Conservation (phyloP, 2,888 invertebrate species). For the Drosophila putrida region DNA sequence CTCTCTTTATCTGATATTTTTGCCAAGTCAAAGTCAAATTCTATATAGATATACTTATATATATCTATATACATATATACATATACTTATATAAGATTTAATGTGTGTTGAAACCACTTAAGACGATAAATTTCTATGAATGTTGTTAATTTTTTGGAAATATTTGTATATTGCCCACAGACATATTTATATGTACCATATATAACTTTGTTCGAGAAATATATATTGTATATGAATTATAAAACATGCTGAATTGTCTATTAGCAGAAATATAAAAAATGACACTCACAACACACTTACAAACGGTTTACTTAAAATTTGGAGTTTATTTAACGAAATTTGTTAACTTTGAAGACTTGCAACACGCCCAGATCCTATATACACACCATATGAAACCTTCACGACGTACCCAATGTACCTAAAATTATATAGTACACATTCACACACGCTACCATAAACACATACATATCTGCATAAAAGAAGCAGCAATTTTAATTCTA, state of each 20-base stretch:
- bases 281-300: slow-evolving; percentile 6
- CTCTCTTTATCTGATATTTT: slow-evolving; percentile 46
- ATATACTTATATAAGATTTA: slow-evolving; percentile 34
- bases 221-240: slow-evolving; percentile 42
- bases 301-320: slow-evolving; percentile 18
- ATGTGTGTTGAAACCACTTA: slow-evolving; percentile 55
- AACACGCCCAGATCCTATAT: slow-evolving; percentile 39
- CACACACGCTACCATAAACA: slow-evolving; percentile 33
- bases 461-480: slow-evolving; percentile 44
- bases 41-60: slow-evolving; percentile 18
- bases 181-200: slow-evolving; percentile 24
- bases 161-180: slow-evolving; percentile 47
- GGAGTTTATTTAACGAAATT: slow-evolving; percentile 12
- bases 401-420: slow-evolving; percentile 75
- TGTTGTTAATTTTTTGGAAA: slow-evolving; percentile 66
- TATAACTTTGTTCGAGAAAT: slow-evolving; percentile 23
- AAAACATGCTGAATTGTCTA: slow-evolving; percentile 44
- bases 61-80: slow-evolving; percentile 22
- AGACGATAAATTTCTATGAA: slow-evolving; percentile 58
- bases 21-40: slow-evolving; percentile 64
- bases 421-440: slow-evolving; percentile 46
- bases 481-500: slow-evolving; percentile 44
- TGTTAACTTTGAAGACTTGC: slow-evolving; percentile 36
- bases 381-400: slow-evolving; percentile 53
- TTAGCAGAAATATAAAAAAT: slow-evolving; percentile 36